Evolutionary conservation across 1,140 invertebrate genomes (phyloP), one percentile per base, ranked within the genome.

Genomic region (Dreissena polymorpha): DNA sequence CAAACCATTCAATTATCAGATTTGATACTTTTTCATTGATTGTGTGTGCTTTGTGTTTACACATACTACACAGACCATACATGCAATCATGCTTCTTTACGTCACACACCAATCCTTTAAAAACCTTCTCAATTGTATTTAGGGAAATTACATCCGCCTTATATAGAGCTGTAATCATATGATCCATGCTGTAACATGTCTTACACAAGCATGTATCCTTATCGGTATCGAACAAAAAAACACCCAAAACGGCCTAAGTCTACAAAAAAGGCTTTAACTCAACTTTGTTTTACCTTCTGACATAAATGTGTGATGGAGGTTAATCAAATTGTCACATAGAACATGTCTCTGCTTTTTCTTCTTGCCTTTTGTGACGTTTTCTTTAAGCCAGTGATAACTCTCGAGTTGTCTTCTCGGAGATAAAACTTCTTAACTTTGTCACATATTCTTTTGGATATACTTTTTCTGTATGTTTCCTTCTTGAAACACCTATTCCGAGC

Each of bases 121-220:
- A 14, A 7, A 71, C n/a, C 39, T 8, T 10, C 8, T 71, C 55
- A 25, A 63, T 13, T 6, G 29, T 49, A 63, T 39, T 39, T 64
- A 60, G 49, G 49, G 10, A 27, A 18, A 21, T 3, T 18, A 64
- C n/a, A 49, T 64, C 27, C 16, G 23, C 57, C 64, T 63, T 75
- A 29, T 63, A 14, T 64, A 57, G 1, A n/a, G n/a, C n/a, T n/a
- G n/a, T n/a, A n/a, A n/a, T n/a, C n/a, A n/a, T n/a, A n/a, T n/a
- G n/a, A n/a, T 49, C 14, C 23, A 39, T 64, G 25, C 64, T 75
- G 12, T 75, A 55, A 64, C 73, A 75, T 10, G 50, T 7, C 29
- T 75, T 75, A 25, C 73, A 75, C 39, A 75, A 39, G 39, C 73
- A 75, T 29, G 73, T 75, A 27, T 75, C 25, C 50, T 60, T 75